Evolutionary conservation across 2,113 vertebrate species (phyloP).

Genomic region (Cyphomyrus plagiostoma): DNA sequence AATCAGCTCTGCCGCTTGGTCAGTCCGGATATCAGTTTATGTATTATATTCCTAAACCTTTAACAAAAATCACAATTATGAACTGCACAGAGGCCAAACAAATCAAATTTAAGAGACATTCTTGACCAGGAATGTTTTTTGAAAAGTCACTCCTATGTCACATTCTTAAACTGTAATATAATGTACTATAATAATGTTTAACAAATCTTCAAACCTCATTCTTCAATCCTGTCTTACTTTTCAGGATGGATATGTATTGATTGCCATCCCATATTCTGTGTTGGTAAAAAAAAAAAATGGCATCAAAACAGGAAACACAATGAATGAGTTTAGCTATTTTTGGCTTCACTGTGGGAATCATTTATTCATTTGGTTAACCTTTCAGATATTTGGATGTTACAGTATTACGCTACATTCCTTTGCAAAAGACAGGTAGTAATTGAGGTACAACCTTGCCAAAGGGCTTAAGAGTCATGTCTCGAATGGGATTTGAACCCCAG

Average conservation of each 20-base stretch:
- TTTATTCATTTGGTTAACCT: background rate
- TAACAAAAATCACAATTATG: background rate
- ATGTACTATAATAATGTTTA: background rate
- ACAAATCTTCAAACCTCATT: background rate
- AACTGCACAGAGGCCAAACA: background rate
- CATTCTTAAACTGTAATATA: background rate
- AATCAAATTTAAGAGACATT: background rate
- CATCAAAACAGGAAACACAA: background rate
- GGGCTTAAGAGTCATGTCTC: background rate
- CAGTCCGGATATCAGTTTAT: background rate
- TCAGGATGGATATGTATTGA: background rate
- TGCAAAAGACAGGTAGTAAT: constrained; percentile 2
- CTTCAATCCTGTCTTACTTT: background rate
- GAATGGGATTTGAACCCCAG: background rate
- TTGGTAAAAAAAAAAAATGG: background rate
- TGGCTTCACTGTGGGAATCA: background rate
- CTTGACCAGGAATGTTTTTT: background rate
- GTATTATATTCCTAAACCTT: background rate
- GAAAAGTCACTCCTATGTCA: background rate
- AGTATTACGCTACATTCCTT: background rate
- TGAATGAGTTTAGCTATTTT: background rate
- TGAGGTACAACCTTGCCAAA: background rate
- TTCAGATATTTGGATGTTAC: background rate
- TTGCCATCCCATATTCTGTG: background rate
- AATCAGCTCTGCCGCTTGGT: background rate